Evolutionary conservation across 2,797 vertebrate species (phyloP).

Genomic region (Poeciliopsis infans): DNA sequence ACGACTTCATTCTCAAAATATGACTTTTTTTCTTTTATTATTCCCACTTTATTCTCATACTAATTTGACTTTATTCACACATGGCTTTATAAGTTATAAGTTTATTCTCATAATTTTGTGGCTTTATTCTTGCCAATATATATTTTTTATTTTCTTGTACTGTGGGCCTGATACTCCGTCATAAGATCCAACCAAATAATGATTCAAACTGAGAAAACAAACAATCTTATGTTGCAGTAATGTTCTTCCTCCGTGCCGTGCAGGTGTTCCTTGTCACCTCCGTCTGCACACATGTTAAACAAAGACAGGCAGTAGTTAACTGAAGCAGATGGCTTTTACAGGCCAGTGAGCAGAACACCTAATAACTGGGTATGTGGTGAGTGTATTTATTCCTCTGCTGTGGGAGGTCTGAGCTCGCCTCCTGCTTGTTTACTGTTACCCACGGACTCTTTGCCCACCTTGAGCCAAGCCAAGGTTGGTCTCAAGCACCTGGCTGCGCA

Average conservation of each 20-base stretch:
- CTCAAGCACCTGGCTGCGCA: constrained; percentile 43
- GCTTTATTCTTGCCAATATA: too few relatives aligned
- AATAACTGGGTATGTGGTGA: constrained; percentile 66
- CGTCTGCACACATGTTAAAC: constrained; percentile 58
- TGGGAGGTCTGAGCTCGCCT: constrained; percentile 69
- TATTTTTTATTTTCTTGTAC: too few relatives aligned
- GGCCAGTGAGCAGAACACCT: constrained; percentile 66
- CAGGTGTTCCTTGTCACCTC: constrained; percentile 51
- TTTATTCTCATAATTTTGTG: too few relatives aligned
- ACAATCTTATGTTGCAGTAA: neutral
- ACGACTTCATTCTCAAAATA: too few relatives aligned
- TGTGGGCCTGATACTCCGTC: neutral
- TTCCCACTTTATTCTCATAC: too few relatives aligned
- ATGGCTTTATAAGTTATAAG: too few relatives aligned
- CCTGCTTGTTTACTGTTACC: constrained; percentile 27
- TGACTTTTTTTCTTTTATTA: too few relatives aligned
- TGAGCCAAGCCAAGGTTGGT: constrained; percentile 21
- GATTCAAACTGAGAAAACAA: neutral
- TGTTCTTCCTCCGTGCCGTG: constrained; percentile 17
- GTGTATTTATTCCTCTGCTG: constrained; percentile 62
- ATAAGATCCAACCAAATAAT: neutral
- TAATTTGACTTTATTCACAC: too few relatives aligned
- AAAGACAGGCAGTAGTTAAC: constrained; percentile 65
- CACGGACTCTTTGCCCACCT: constrained; percentile 31
- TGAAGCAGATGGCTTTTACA: constrained; percentile 74